phyloP scores from a whole-genome alignment of 1,140 invertebrate genomes.

The Solenopsis fugax region DNA sequence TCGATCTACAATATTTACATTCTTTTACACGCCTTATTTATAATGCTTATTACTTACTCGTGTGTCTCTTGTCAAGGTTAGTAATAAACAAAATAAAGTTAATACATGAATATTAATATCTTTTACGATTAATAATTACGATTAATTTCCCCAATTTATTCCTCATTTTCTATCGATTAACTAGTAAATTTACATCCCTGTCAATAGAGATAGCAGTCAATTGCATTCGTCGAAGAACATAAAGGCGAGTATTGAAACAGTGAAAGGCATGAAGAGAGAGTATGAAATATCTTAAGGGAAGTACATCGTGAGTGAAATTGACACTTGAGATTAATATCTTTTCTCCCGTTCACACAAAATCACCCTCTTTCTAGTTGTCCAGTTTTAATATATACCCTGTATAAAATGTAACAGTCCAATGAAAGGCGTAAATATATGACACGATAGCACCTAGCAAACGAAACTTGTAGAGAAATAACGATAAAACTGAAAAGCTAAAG shows the following conservation, averaged over 20 bases:
- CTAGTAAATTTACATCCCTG: background rate
- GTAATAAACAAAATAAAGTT: background rate
- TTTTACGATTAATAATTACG: background rate
- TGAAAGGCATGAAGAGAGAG: slow-evolving; percentile 36
- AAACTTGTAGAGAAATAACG: background rate
- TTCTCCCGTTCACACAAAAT: background rate
- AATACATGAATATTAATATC: background rate
- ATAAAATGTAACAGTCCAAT: background rate
- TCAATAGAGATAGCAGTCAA: background rate
- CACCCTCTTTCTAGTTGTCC: background rate
- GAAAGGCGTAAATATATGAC: background rate
- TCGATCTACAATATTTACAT: background rate
- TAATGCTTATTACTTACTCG: background rate
- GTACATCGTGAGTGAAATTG: slow-evolving; percentile 8
- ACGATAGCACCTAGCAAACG: background rate
- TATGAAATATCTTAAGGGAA: slow-evolving; percentile 13
- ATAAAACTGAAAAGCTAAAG: background rate
- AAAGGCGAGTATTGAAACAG: slow-evolving; percentile 1
- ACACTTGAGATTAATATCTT: slow-evolving; percentile 10
- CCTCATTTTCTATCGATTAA: background rate
- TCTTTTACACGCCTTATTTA: slow-evolving; percentile 9
- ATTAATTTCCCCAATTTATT: slow-evolving; percentile 6
- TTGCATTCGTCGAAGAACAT: background rate
- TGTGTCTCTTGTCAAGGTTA: background rate
- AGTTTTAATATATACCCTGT: background rate